Evolutionary conservation across 2,797 vertebrate species (phyloP), one percentile per base, ranked within the genome.

Genomic region (Apogon hyalosoma): DNA sequence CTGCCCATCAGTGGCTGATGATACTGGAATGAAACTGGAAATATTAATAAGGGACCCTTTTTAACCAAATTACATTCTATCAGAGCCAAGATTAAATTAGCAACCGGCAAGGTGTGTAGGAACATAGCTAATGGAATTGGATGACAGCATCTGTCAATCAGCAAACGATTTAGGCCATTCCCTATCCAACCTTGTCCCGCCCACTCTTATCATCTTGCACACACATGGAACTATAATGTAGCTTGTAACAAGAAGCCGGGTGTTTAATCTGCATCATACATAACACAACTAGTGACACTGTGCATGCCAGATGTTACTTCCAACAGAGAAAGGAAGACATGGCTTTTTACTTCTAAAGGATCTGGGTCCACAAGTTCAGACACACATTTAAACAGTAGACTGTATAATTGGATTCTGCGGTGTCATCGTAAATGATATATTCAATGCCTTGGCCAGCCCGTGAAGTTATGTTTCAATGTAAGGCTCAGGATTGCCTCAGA

Each of bases 11-110:
- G 87, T 73, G 73, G 72, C 84, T 88, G 83, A 88, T 59, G 56
- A 59, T 59, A 59, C 55, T 57, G 55, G 92, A 92, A 93, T 93
- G 83, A 92, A 83, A 89, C 84, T 85, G 81, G 90, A 92, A 90
- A 91, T 88, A 90, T 92, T 94, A 94, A 93, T 92, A 92, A 89
- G 88, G 77, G 67, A 18, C 85, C 73, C 82, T 88, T 94, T 90
- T 91, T 90, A 91, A 90, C 87, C 75, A 92, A 93, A 92, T 92
- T 88, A 92, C 88, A 91, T 89, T 87, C 82, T 89, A 90, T 90
- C 83, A 89, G 70, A 86, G 84, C 73, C 12, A 15, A 90, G 88
- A 92, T 91, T 91, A 89, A 94, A 93, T 94, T 93, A 94, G 90
- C 77, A 87, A 86, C 69, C 49, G 50, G 69, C 80, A 92, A 92